Evolutionary conservation across 2,888 invertebrate genomes (phyloP).

Genomic region (Silvanus unidentatus): DNA sequence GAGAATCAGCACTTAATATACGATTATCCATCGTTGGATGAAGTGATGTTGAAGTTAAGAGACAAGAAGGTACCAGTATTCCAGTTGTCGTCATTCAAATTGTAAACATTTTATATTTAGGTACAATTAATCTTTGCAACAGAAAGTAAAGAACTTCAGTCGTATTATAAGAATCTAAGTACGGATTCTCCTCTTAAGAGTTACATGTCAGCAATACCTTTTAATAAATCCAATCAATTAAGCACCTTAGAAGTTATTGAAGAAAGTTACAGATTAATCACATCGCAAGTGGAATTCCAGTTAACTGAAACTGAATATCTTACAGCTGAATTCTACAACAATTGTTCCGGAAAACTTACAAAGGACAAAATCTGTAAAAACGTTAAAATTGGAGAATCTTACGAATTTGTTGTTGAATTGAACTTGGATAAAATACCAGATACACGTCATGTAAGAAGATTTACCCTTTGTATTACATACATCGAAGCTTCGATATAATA

Average conservation of each 20-base stretch:
- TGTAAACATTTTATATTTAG: neutral
- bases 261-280: slow-evolving; percentile 75
- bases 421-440: slow-evolving; percentile 53
- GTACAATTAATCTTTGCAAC: slow-evolving; percentile 76
- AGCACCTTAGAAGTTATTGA: slow-evolving; percentile 81
- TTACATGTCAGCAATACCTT: slow-evolving; percentile 69
- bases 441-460: slow-evolving; percentile 38
- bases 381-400: slow-evolving; percentile 56
- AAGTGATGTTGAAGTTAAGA: slow-evolving; percentile 20
- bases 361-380: slow-evolving; percentile 21
- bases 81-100: too few species aligned
- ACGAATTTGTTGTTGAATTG: slow-evolving; percentile 59
- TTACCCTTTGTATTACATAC: too few species aligned
- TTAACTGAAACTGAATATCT: slow-evolving; percentile 27
- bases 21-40: slow-evolving; percentile 67
- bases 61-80: slow-evolving; percentile 35
- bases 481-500: too few species aligned
- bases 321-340: neutral
- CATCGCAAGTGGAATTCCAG: too few species aligned
- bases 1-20: slow-evolving; percentile 39
- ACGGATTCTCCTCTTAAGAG: slow-evolving; percentile 53
- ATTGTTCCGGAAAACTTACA: slow-evolving; percentile 2
- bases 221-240: slow-evolving; percentile 71
- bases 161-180: neutral
- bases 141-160: neutral